These are phyloP conservation scores for Frieseomelitta varia DNA, from an alignment of 1,140 invertebrate species.

Conservation along the genomic window DNA sequence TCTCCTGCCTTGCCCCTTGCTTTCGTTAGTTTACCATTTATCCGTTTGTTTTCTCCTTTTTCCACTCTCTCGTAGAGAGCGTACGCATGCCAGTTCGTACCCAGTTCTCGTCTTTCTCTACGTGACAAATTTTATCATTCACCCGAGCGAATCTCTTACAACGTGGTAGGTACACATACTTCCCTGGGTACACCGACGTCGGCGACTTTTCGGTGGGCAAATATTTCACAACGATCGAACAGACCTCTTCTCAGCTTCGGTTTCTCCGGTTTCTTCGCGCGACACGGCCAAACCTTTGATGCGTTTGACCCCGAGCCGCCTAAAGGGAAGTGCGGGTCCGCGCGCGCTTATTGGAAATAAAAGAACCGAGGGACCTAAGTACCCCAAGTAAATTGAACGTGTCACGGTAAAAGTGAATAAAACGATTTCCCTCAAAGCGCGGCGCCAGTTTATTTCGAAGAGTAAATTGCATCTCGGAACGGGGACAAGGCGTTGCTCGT, in stretches of 20 bases:
- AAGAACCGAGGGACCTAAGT: constrained; percentile 9
- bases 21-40: not conserved
- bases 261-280: constrained; percentile 16
- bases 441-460: constrained; percentile 7
- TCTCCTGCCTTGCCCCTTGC: not conserved
- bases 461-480: constrained; percentile 30
- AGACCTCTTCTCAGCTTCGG: constrained; percentile 17
- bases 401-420: constrained; percentile 42
- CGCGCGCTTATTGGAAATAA: constrained; percentile 50
- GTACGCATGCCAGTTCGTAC: not conserved
- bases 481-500: not conserved
- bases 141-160: not conserved
- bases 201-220: not conserved
- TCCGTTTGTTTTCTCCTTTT: not conserved
- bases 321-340: constrained; percentile 32
- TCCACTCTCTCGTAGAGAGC: not conserved
- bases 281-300: constrained; percentile 43
- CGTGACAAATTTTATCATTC: not conserved
- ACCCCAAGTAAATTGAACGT: constrained; percentile 36
- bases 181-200: not conserved
- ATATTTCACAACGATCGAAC: constrained; percentile 26
- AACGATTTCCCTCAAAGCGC: constrained; percentile 42
- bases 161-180: too few relatives aligned
- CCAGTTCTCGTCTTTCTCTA: too few relatives aligned
- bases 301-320: constrained; percentile 12